These are phyloP conservation scores for Oncorhynchus tshawytscha DNA, from an alignment of 2,113 vertebrate genomes.

Conservation along the genomic window DNA sequence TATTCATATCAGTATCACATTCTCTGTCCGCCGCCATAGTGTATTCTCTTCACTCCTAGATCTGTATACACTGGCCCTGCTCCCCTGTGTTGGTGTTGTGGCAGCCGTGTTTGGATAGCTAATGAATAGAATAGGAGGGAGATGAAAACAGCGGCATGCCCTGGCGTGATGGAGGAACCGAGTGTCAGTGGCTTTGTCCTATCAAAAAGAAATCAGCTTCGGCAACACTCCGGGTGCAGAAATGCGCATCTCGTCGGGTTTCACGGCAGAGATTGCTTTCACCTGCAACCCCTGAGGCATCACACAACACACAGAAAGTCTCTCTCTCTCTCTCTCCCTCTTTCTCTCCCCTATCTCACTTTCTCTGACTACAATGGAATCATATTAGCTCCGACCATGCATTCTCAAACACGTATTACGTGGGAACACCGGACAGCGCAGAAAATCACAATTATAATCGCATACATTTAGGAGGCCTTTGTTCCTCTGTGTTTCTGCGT, in stretches of 20 bases:
- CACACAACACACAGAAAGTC: slow-evolving; percentile 59
- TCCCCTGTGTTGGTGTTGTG: not conserved
- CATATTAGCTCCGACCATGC: slow-evolving; percentile 61
- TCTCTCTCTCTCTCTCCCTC: slow-evolving; percentile 14
- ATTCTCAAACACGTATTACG: slow-evolving; percentile 61
- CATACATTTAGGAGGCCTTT: slow-evolving; percentile 61
- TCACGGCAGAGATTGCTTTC: slow-evolving; percentile 75
- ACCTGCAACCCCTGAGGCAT: slow-evolving; percentile 76
- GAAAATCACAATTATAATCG: slow-evolving; percentile 72
- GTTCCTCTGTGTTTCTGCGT: slow-evolving; percentile 35
- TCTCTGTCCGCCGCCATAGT: not conserved
- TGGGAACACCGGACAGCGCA: slow-evolving; percentile 51
- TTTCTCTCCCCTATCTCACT: slow-evolving; percentile 2
- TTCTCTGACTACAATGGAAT: slow-evolving; percentile 67
- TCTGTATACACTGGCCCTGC: not conserved
- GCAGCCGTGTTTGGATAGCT: slow-evolving; percentile 14
- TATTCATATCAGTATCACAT: no score
- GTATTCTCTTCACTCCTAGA: not conserved
- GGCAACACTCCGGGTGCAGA: slow-evolving; percentile 68
- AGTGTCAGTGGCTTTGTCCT: slow-evolving; percentile 65
- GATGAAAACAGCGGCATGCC: slow-evolving; percentile 24
- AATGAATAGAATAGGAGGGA: slow-evolving; percentile 25
- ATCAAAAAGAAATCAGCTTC: slow-evolving; percentile 74
- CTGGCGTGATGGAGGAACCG: slow-evolving; percentile 31
- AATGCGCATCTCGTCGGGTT: slow-evolving; percentile 73